These are phyloP conservation scores for Cerceris ruficornis DNA, from an alignment of 2,888 invertebrate genomes.

Conservation along the genomic window DNA sequence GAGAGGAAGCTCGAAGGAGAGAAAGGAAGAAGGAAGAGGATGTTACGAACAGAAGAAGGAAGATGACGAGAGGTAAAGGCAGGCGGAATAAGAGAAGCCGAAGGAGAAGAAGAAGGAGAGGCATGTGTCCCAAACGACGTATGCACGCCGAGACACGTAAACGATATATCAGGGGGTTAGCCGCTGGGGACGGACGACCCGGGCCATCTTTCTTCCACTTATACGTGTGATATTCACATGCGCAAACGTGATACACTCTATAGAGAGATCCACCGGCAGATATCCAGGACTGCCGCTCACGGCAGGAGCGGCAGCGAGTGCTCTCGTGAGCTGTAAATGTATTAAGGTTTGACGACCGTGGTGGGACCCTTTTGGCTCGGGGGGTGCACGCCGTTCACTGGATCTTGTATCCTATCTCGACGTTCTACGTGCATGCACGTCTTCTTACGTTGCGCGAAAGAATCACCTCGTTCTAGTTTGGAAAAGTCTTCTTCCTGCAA, in stretches of 20 bases:
- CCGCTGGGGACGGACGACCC: conserved; percentile 81
- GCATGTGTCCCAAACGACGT: conserved; percentile 81
- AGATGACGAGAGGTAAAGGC: conserved; percentile 46
- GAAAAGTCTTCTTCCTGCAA: conserved; percentile 9
- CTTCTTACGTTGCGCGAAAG: conserved; percentile 36
- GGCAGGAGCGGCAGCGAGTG: conserved; percentile 58
- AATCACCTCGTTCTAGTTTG: conserved; percentile 31
- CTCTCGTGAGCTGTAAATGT: conserved; percentile 80
- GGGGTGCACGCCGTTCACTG: conserved; percentile 50
- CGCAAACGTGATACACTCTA: conserved; percentile 78
- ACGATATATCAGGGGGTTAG: conserved; percentile 82
- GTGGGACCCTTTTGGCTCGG: conserved; percentile 75
- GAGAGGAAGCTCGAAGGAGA: conserved; percentile 15
- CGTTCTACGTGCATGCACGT: conserved; percentile 55
- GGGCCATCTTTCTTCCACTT: conserved; percentile 81
- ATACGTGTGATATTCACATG: conserved; percentile 77
- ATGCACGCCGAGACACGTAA: conserved; percentile 81
- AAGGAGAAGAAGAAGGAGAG: conserved; percentile 61
- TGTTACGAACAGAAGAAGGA: conserved; percentile 15
- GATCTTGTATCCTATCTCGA: conserved; percentile 57
- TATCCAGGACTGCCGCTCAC: conserved; percentile 64
- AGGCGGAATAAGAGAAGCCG: conserved; percentile 37
- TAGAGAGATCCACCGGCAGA: conserved; percentile 74
- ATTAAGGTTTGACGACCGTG: conserved; percentile 81
- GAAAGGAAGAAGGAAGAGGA: conserved; percentile 12